Percentiles rank a stretch among this genome's conserved stretches.
Evolutionary conservation across 2,113 vertebrate genomes (phyloP).

Genomic region (Empidonax traillii): DNA sequence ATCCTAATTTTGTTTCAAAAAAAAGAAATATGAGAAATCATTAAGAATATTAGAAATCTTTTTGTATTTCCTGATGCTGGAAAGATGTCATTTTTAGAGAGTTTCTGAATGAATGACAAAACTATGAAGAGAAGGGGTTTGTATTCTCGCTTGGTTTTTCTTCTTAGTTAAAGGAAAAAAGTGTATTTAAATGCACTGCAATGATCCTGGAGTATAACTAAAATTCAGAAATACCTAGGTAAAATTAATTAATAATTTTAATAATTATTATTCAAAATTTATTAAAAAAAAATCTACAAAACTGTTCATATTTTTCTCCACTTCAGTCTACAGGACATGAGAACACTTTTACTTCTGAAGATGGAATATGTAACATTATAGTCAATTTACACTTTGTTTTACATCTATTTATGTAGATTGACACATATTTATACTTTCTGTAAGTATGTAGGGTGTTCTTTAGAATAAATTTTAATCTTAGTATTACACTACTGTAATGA

Average conservation of each 20-base stretch:
- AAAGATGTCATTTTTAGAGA: not conserved
- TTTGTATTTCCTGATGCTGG: not conserved
- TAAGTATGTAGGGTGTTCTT: not conserved
- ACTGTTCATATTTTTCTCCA: not conserved
- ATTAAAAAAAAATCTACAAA: not conserved
- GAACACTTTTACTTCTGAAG: not conserved
- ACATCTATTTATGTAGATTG: not conserved
- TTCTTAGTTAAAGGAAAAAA: not conserved
- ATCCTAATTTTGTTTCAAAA: slow-evolving; percentile 40
- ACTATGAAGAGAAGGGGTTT: not conserved
- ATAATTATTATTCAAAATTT: not conserved
- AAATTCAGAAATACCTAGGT: not conserved
- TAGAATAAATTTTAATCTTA: not conserved
- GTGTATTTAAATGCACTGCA: not conserved
- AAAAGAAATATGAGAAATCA: slow-evolving; percentile 7
- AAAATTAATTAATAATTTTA: not conserved
- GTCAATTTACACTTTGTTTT: not conserved
- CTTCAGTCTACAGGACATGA: not conserved
- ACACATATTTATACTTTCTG: not conserved
- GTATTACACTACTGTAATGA: not conserved
- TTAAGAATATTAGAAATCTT: not conserved
- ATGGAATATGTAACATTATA: not conserved
- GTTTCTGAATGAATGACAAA: not conserved
- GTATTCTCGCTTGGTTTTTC: not conserved
- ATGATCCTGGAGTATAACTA: not conserved